Base-by-base conservation (phyloP, 2,113 vertebrate genomes). In the Emydura subglobosa region DNA sequence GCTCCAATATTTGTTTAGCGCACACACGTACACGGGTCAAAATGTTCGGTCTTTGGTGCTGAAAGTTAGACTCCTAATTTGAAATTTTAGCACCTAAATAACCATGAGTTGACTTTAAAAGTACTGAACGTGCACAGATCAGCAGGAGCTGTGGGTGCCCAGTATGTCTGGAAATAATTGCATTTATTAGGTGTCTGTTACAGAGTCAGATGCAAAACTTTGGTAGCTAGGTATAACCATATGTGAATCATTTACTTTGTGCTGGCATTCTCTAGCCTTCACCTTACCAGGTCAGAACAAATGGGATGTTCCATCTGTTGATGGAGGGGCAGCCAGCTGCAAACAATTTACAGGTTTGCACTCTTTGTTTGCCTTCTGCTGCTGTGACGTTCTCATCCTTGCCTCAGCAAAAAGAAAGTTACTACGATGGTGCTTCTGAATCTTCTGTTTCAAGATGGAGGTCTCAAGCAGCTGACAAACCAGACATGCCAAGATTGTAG, bases 281-380 rank as follows among this genome's bases (percentile, higher is more conserved):
- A 72, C 65, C 39, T 78, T 42, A 1, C 39, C 72, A 82, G 54
- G 11, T 68, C 80, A 87, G 59, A 24, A 94, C 76, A 68, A 7
- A 17, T 44, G 80, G 65, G 51, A 12, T 89, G n/a, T 61, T 72
- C 6, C 10, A 3, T 85, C 65, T 39, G 65, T 79, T 68, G n/a
- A 79, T 65, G 81, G 81, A 91, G 87, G 91, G 89, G 54, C 34
- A 25, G 61, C 83, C 68, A 61, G 59, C 80, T 94, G 81, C 87
- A 53, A 51, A 3, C 53, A 72, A 39, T 72, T 39, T 6, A 5
- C 80, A 82, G 51, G 85, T 85, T 87, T 87, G 85, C 21, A 10
- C 5, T 0, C 9, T 82, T 10, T 21, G 72, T 94, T 61, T 47
- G 81, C 90, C 89, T 93, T 83, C 85, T 87, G 91, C 87, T 86